Base-by-base conservation (phyloP, 2,888 invertebrate species). In the Proisotoma minuta region DNA sequence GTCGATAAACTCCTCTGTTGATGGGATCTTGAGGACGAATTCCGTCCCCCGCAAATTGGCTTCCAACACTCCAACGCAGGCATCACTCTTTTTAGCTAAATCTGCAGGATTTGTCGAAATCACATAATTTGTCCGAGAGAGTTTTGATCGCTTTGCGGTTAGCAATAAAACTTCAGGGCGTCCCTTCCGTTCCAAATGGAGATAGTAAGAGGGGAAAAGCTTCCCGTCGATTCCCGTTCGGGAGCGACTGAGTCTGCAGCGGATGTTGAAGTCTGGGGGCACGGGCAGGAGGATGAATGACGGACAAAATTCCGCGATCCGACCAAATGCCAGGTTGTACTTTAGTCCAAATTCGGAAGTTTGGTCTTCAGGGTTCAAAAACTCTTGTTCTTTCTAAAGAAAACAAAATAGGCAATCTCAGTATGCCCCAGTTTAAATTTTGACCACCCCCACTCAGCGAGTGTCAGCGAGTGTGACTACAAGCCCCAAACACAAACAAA, bases 31-130 rank as follows among this genome's bases (percentile, higher is more conserved):
- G 4, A 43, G 43, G 20, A 43, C 95, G 78, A 99, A 99, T 60
- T 95, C 92, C 0, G 98, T 98, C 18, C 98, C 98, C 52, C 99
- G 82, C 3, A 97, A 83, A 79, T 98, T 99, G 22, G 96, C 95
- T 71, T 96, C 84, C 52, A 99, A 81, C 78, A 99, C 98, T 47
- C 97, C 98, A 18, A 95, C 88, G 78, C 88, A 98, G 8, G 94
- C 89, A 74, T 95, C 93, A 0, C 93, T 96, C 34, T 86, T 87
- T 40, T 96, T 84, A 0, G 93, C 91, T 68, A 99, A 79, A 80
- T 98, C 96, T 0, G 97, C 97, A 0, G 98, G 95, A 79, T 99
- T 98, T 8, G 93, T 93, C 3, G 97, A 96, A 74, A 99, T 92
- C 51, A 99, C 82, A 78, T 99, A 99, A 80, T 99, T 98, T 1